Base-by-base conservation (phyloP, 2,888 invertebrate species). In the Netelia melanura region DNA sequence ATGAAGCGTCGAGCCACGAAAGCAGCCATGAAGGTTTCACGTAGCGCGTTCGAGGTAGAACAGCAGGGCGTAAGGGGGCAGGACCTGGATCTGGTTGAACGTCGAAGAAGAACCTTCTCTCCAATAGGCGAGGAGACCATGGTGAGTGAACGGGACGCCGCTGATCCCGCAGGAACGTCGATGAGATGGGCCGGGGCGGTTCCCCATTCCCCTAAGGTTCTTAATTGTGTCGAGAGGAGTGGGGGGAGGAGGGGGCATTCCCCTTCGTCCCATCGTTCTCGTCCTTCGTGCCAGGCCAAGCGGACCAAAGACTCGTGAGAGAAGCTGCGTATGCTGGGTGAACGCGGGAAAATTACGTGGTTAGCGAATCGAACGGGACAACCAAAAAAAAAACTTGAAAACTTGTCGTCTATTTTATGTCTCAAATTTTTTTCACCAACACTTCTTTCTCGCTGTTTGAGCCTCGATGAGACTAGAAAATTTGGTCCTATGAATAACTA, bases 181-280 rank as follows among this genome's bases (percentile, higher is more conserved):
- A 89, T 90, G 88, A 90, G 89, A 91, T 90, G 88, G 89, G 89
- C 88, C 88, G 89, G 91, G 92, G 91, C 91, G 92, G 86, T 88
- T 87, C 88, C 62, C 87, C 81, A 38, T 81, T 89, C 85, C 88
- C 89, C 89, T 75, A 83, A 67, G 76, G 83, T 87, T 84, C 89
- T 89, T 90, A 89, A 90, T 91, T 91, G 90, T 90, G 87, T 90
- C 88, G 89, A 89, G 85, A 87, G 86, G 85, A 85, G 75, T 83
- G 74, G 23, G 62, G n/a, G n/a, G 85, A 68, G 85, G 72, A 17
- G 62, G n/a, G 38, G 85, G 74, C 17, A 30, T 25, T 44, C 43
- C 72, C 72, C 48, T 44, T 67, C 30, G n/a, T 62, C 70, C 75
- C 78, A 85, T 79, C 86, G 83, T 77, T 61, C 54, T 62, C 70